Evolutionary conservation across 1,140 invertebrate genomes (phyloP), one percentile per base, ranked within the genome.

Genomic region (Babylonia areolata): DNA sequence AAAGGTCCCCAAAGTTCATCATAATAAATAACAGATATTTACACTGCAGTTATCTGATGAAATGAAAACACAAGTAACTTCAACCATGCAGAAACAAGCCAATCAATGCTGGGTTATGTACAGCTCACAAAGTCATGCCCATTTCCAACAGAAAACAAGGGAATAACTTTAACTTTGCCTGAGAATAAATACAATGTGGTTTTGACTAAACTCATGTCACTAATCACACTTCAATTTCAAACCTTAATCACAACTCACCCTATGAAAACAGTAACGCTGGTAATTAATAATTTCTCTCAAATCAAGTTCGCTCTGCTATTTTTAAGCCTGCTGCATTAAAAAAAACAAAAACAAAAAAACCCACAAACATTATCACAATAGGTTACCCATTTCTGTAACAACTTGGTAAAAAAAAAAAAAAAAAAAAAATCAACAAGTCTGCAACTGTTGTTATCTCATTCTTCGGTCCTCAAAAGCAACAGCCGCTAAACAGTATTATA

Each of bases 21-120:
- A n/a, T 64, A 12, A 64, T 64, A 64, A 64, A 64, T 64, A 64
- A 64, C 58, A 64, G 58, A 64, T 64, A 64, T 64, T 64, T 64
- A 64, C 58, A 64, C 58, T 1, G 58, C 58, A 23, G 58, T 64
- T 6, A 64, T 23, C 58, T 6, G 28, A 64, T 64, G 58, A 64
- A 64, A n/a, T 64, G 58, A 64, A 64, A 64, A 23, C 0, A 51
- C 46, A 51, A 51, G 17, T 6, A 51, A 51, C 17, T 9, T 51
- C 17, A 51, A 9, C 46, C 46, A 51, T 0, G 17, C 46, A 17
- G 42, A 51, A 51, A 51, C 46, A 64, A 5, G 28, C 58, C 6
- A 64, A 28, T 64, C 58, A 64, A 64, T 23, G 28, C 17, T 64
- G 58, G 17, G 28, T 0, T 64, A 64, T 64, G 28, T 64, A 64